Evolutionary conservation across 2,797 vertebrate genomes (phyloP), one percentile per base, ranked within the genome.

Genomic region (Peromyscus nudipes): DNA sequence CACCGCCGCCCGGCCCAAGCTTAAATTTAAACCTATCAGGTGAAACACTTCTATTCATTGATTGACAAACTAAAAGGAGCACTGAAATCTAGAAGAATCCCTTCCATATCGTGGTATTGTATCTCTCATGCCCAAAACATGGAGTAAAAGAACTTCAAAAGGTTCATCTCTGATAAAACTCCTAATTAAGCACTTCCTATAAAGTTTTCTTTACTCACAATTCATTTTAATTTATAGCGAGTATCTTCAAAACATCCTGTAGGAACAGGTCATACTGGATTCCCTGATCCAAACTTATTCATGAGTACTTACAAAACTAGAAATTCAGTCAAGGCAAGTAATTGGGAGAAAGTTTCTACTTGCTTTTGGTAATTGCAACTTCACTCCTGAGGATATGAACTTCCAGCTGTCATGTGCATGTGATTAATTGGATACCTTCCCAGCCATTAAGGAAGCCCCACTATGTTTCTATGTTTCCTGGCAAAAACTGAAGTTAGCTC

Each of bases 391-490:
- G 92, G 57, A 96, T 92, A 90, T 67, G 71, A 92, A 96, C 60
- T 62, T 95, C 83, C 91, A 97, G 92, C 89, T 97, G 97, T 96
- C 92, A 88, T 77, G 69, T n/a, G 34, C 25, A 52, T 55, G 62
- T 97, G 91, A 97, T 96, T 92, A 93, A 96, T 84, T 94, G 67
- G 62, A 88, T 90, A 75, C 34, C 34, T 95, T 96, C 91, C 91
- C 73, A 93, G 76, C 57, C 91, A 95, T 95, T 97, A 94, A 93
- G 73, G 94, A 96, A 90, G 86, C 77, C 93, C 91, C 91, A 92
- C 95, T 79, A 96, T 93, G 95, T 94, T 95, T 96, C 91, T 96
- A 86, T 96, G 95, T 94, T 96, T 97, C 92, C 96, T 98, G 96
- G 91, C 62, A 40, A 95, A 97, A 96, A 94, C 12, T 95, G 62